Base-by-base conservation (phyloP, 2,113 vertebrate genomes). In the Tamias sibiricus region DNA sequence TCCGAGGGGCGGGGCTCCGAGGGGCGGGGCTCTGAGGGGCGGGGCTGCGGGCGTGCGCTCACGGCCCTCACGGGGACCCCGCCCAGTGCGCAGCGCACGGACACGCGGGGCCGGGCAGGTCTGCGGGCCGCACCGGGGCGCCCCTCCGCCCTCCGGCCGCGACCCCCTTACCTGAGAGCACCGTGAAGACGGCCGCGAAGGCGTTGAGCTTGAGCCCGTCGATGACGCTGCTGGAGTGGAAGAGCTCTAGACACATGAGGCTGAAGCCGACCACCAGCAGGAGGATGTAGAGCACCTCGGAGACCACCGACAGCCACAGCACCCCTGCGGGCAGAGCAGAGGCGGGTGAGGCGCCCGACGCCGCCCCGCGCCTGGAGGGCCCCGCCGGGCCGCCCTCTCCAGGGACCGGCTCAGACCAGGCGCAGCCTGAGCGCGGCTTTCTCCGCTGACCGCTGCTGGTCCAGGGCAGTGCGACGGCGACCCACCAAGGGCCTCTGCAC, bases 121-220 rank as follows among this genome's bases (percentile, higher is more conserved):
- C n/a, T n/a, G n/a, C n/a, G n/a, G n/a, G n/a, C n/a, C n/a, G n/a
- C n/a, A n/a, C n/a, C n/a, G n/a, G n/a, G n/a, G n/a, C n/a, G n/a
- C n/a, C n/a, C n/a, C n/a, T n/a, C n/a, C 49, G 49, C 49, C 49
- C 49, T n/a, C 12, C 3, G 52, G 52, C 52, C 54, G 6, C 22
- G 59, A 0, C 66, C 62, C 0, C 16, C 64, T 95, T 99, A 99
- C 99, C 99, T 97, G 99, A 99, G 64, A 99, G 99, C 92, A 99
- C 99, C 85, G 99, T 99, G 99, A 99, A 99, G 98, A 99, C 99
- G 11, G 99, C 99, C 0, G 99, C 99, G 47, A 99, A 99, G 98
- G 99, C 99, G 76, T 99, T 99, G 97, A 99, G 99, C 98, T 99
- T 99, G 98, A 99, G 99, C 91, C 99, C 99, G 88, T 99, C 99